These are phyloP conservation scores for Ctenomys sociabilis DNA, from an alignment of 2,113 vertebrate genomes.

Conservation along the genomic window DNA sequence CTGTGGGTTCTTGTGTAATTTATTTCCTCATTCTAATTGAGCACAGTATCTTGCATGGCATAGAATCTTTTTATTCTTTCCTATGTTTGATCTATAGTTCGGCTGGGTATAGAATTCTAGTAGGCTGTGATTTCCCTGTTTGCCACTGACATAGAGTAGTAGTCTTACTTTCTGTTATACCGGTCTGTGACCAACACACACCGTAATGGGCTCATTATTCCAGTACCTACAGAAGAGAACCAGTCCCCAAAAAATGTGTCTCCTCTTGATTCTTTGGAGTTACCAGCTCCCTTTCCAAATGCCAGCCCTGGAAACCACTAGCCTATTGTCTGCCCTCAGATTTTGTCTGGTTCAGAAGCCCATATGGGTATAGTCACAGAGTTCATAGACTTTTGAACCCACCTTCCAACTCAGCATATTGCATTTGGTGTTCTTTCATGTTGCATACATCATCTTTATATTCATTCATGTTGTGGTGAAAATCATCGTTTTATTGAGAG, in stretches of 20 bases:
- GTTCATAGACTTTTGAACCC: not conserved
- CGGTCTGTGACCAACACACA: not conserved
- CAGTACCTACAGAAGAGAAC: not conserved
- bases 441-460: not conserved
- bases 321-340: not conserved
- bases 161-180: not conserved
- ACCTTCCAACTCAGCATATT: not conserved
- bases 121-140: not conserved
- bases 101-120: constrained; percentile 46
- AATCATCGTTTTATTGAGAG: not conserved
- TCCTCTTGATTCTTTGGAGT: not conserved
- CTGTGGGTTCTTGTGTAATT: not conserved
- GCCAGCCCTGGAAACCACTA: not conserved
- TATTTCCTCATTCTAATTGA: not conserved
- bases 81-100: constrained; percentile 26
- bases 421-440: not conserved
- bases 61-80: not conserved
- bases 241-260: not conserved
- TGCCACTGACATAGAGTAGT: not conserved
- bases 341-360: not conserved
- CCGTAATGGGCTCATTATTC: not conserved
- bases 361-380: not conserved
- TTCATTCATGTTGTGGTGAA: not conserved
- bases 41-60: not conserved
- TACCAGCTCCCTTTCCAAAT: not conserved